Evolutionary conservation across 2,888 invertebrate species (phyloP).

Genomic region (Brachylomia viminalis): DNA sequence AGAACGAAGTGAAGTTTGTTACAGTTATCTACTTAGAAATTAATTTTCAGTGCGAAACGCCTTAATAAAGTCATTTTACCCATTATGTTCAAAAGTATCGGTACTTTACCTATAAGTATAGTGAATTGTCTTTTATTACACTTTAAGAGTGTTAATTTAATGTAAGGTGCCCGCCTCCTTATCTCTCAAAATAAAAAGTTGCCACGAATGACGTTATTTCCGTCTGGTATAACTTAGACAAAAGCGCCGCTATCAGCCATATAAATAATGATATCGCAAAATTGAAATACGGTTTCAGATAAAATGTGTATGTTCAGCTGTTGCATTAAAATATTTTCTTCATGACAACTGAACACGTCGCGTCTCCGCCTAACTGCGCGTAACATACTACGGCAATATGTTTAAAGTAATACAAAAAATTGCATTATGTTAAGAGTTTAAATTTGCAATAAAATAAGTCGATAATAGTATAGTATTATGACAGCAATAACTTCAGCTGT

Average conservation of each 20-base stretch:
- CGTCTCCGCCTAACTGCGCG: no score
- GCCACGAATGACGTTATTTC: not conserved
- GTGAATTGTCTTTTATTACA: conserved; percentile 13
- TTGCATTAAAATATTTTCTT: not conserved
- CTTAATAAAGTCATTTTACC: conserved; percentile 14
- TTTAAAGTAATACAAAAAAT: not conserved
- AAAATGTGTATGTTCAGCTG: not conserved
- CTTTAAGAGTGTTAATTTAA: not conserved
- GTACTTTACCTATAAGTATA: not conserved
- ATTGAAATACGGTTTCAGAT: not conserved
- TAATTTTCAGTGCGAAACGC: conserved; percentile 47
- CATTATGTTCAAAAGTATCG: conserved; percentile 15
- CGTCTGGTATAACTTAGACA: not conserved
- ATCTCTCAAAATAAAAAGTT: not conserved
- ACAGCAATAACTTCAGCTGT: conserved; percentile 50
- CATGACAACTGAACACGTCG: not conserved
- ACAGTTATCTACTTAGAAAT: conserved; percentile 32
- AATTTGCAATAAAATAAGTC: conserved; percentile 16
- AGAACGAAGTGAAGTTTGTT: conserved; percentile 38
- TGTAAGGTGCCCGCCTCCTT: not conserved
- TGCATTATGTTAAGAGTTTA: not conserved
- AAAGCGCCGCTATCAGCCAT: no score
- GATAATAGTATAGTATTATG: conserved; percentile 31
- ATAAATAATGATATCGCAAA: not conserved
- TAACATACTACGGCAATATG: not conserved